Conservation (phyloP, 2,113 vertebrate genomes). For the Epinephelus cyanopodus region DNA sequence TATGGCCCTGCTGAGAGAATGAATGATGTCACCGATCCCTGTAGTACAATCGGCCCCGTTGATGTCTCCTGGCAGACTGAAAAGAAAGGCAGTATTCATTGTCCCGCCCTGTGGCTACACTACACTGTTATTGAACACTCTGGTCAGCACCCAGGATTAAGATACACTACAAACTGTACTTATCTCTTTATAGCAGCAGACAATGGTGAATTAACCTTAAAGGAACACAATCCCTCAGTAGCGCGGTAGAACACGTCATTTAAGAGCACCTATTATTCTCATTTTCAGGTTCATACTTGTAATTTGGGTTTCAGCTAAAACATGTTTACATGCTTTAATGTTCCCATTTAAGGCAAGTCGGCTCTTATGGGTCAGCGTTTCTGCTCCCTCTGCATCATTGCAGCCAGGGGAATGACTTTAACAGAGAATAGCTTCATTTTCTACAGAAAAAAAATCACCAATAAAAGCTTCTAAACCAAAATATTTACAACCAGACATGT, state of each 20-base stretch:
- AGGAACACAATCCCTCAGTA: conserved; percentile 44
- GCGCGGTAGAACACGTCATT: neutral
- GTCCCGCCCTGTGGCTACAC: conserved; percentile 49
- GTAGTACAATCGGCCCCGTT: conserved; percentile 66
- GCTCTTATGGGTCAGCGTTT: too few relatives aligned
- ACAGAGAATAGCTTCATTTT: too few relatives aligned
- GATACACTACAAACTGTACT: conserved; percentile 52
- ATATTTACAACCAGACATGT: too few relatives aligned
- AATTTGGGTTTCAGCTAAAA: too few relatives aligned
- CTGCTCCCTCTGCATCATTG: too few relatives aligned
- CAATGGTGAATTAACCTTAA: conserved; percentile 47
- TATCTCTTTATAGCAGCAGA: conserved; percentile 48
- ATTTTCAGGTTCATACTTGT: too few relatives aligned
- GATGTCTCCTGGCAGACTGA: conserved; percentile 60
- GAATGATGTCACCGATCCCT: conserved; percentile 74
- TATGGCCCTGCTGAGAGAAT: conserved; percentile 55
- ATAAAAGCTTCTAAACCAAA: too few relatives aligned
- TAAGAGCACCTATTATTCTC: too few relatives aligned
- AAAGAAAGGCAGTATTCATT: conserved; percentile 66
- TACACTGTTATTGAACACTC: conserved; percentile 53
- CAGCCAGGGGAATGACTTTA: too few relatives aligned
- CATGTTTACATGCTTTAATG: too few relatives aligned
- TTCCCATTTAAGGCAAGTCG: too few relatives aligned
- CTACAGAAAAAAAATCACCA: too few relatives aligned
- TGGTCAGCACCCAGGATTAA: conserved; percentile 52